phyloP scores from a whole-genome alignment of 2,888 invertebrate species.

The Andrena bicolor region DNA sequence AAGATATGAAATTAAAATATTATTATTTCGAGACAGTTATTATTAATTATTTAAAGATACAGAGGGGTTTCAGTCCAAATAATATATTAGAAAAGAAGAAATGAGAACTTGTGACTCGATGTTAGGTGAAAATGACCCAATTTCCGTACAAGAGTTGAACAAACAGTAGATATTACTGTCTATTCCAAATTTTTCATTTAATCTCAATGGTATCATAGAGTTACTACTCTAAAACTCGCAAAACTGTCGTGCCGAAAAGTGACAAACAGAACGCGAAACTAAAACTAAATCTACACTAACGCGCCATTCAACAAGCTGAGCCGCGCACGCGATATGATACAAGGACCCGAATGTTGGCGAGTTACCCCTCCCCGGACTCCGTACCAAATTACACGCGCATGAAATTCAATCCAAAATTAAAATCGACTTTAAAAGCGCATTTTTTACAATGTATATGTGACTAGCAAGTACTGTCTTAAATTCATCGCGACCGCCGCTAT shows the following conservation, averaged over 20 bases:
- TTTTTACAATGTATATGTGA: conserved; percentile 57
- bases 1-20: no score
- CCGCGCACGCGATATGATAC: neutral
- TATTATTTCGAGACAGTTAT: no score
- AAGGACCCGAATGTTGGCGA: neutral
- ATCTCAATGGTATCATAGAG: neutral
- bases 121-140: no score
- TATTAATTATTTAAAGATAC: no score
- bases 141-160: no score
- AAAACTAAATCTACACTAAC: neutral
- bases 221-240: neutral
- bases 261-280: neutral
- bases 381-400: conserved; percentile 40
- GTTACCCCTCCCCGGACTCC: neutral
- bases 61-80: no score
- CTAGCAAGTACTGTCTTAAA: conserved; percentile 49
- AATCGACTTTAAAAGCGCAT: conserved; percentile 55
- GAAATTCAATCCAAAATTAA: conserved; percentile 62
- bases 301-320: neutral
- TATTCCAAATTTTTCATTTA: neutral
- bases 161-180: no score
- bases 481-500: conserved; percentile 48
- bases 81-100: no score
- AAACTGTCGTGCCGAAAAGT: neutral
- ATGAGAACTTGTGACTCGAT: no score